These are phyloP conservation scores for Brachionus angularis DNA, from an alignment of 1,140 invertebrate species.

Conservation along the genomic window DNA sequence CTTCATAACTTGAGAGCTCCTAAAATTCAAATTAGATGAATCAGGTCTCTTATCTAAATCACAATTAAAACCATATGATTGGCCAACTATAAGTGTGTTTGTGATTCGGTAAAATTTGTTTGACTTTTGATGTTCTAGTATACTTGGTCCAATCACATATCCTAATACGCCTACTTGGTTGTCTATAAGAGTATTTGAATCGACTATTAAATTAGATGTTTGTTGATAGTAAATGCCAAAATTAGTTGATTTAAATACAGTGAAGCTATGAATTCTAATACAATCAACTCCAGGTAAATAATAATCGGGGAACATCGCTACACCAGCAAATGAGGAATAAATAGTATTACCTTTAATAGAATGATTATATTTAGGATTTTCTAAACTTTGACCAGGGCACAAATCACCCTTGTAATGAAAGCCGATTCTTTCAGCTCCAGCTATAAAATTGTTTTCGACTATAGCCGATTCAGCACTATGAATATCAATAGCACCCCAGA, in stretches of 20 bases:
- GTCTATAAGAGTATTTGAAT: conserved; percentile 26
- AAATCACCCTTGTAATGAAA: conserved; percentile 47
- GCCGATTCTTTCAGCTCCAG: conserved; percentile 49
- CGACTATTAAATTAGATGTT: neutral
- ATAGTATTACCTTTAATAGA: conserved; percentile 47
- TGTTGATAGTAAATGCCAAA: conserved; percentile 42
- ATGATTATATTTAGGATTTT: neutral
- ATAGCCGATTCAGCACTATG: conserved; percentile 46
- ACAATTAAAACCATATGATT: conserved; percentile 2
- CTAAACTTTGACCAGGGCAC: neutral
- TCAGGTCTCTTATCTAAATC: neutral
- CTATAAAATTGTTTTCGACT: conserved; percentile 48
- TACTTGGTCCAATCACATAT: conserved; percentile 2
- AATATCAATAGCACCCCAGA: conserved; percentile 48
- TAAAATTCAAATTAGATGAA: conserved; percentile 17
- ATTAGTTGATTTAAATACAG: conserved; percentile 25
- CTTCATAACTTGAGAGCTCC: neutral
- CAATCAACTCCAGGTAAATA: conserved; percentile 44
- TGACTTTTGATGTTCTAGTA: neutral
- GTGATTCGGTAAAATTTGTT: neutral
- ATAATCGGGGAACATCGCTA: neutral
- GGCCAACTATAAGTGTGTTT: conserved; percentile 18
- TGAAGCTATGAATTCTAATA: conserved; percentile 10
- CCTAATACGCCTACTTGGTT: conserved; percentile 13
- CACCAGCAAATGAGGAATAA: conserved; percentile 4